Evolutionary conservation across 2,113 vertebrate species (phyloP), one percentile per base, ranked within the genome.

Genomic region (Notothenia rossii): DNA sequence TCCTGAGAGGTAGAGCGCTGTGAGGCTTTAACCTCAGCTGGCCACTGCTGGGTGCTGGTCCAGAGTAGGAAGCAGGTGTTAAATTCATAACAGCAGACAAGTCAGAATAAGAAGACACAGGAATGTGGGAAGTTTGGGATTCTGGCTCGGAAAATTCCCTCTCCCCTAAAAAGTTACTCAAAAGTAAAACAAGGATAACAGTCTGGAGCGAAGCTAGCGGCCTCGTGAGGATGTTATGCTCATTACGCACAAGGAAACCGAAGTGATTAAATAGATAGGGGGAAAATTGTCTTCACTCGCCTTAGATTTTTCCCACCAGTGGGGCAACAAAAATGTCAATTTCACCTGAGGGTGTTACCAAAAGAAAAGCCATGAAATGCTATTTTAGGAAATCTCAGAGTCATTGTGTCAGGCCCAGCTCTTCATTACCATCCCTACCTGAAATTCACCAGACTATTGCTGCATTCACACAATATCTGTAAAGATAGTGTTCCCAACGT

Each of bases 11-110:
- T 73, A 61, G 74, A 56, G 67, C 7, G n/a, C 50, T 29, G 20
- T 65, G 72, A 75, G 77, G 77, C 74, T 67, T 54, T 64, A 68
- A 85, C 79, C 77, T 84, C 77, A 77, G 77, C 77, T 72, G 79
- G 69, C 45, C 82, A 69, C 81, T 60, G 81, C 79, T 86, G 87
- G 69, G 79, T 80, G 68, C 72, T 74, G 51, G 56, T 74, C 72
- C 48, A 83, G 80, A 20, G 25, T 48, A 75, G 48, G 72, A 77
- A 85, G 87, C 90, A 91, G 86, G 91, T 91, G 90, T 83, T 75
- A 62, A 55, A 79, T 62, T 88, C 76, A 75, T 60, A 83, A 75
- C 64, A 82, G 77, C 54, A 68, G 72, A 64, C 74, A 36, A 75
- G 83, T 65, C 3, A 1, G 48, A 15, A 33, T 33, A 68, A 65